Percentiles rank a stretch among this genome's conserved stretches.
phyloP scores from a whole-genome alignment of 2,888 invertebrate genomes.

The Platycnemis pennipes region DNA sequence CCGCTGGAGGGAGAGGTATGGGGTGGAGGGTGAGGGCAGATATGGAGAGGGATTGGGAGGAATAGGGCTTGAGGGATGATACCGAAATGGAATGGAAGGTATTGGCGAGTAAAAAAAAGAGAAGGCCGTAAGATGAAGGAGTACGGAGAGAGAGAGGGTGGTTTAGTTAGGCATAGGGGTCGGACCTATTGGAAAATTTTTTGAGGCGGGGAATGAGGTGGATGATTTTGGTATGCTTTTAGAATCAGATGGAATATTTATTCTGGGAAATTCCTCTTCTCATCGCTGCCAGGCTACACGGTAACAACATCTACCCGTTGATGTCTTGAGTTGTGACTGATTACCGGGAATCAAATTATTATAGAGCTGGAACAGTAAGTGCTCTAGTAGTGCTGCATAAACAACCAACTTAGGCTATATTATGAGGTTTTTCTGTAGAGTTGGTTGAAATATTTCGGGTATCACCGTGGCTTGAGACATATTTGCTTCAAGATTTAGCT shows the following conservation, averaged over 20 bases:
- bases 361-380: background rate
- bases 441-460: background rate
- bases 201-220: background rate
- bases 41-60: background rate
- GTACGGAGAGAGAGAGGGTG: background rate
- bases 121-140: background rate
- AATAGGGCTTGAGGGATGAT: conserved; percentile 37
- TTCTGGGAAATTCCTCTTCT: conserved; percentile 29
- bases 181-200: conserved; percentile 3
- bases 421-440: background rate
- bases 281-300: background rate
- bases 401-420: background rate
- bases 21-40: background rate
- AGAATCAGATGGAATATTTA: background rate
- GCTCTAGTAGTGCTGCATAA: background rate
- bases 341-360: background rate
- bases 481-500: background rate
- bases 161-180: background rate
- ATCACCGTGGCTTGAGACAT: background rate
- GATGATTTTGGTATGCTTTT: background rate
- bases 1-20: background rate
- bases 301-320: background rate
- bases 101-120: background rate
- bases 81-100: conserved; percentile 4
- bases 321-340: conserved; percentile 26